Evolutionary conservation across 2,888 invertebrate species (phyloP).

Genomic region (Drosophila nigricruria): DNA sequence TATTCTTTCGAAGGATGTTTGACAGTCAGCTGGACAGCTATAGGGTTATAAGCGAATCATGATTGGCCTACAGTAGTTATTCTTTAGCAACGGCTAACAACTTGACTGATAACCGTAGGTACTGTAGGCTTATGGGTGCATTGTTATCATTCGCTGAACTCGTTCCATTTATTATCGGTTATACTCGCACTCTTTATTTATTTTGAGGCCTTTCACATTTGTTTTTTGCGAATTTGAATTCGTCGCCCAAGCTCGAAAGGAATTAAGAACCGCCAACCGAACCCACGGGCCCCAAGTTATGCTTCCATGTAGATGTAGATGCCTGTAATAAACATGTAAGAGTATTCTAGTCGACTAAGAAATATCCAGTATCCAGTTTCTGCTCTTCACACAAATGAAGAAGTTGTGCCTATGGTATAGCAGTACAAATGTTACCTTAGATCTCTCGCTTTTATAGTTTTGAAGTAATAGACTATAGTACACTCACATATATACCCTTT

Average conservation of each 20-base stretch:
- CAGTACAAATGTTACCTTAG: background rate
- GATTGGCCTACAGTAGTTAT: background rate
- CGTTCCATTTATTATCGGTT: constrained; percentile 22
- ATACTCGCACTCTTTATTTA: constrained; percentile 7
- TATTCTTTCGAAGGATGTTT: background rate
- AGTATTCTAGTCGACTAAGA: background rate
- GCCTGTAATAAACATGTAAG: background rate
- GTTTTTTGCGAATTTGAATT: background rate
- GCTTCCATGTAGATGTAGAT: background rate
- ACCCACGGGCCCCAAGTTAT: constrained; percentile 3
- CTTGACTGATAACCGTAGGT: background rate
- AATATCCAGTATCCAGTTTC: background rate
- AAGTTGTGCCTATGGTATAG: background rate
- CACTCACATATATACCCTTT: background rate
- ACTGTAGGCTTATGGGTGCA: background rate
- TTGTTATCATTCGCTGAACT: constrained; percentile 41
- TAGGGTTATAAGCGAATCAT: background rate
- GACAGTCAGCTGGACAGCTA: background rate
- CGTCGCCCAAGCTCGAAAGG: background rate
- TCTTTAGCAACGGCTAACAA: background rate
- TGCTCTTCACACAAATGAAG: background rate
- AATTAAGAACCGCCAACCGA: background rate
- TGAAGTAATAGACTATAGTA: background rate
- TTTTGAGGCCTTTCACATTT: constrained; percentile 6
- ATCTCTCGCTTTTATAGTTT: background rate